phyloP scores from a whole-genome alignment of 2,113 vertebrate species.

The Oncorhynchus kisutch region DNA sequence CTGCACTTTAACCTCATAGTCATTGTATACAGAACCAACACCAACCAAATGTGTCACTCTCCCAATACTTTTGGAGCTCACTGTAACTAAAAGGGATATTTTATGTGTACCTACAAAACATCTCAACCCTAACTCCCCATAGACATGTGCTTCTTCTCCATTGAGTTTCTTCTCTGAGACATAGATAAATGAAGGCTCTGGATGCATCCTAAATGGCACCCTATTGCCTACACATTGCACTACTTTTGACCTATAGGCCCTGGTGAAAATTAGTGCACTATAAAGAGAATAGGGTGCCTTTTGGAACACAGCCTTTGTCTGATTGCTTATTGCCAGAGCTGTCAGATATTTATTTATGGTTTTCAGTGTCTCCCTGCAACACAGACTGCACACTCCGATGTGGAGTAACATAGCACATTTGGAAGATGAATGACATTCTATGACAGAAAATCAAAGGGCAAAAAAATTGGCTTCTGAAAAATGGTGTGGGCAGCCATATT shows the following conservation, averaged over 20 bases:
- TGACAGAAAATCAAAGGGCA: conserved; percentile 37
- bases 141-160: too few relatives aligned
- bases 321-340: conserved; percentile 6
- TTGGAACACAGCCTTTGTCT: neutral
- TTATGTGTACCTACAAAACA: neutral
- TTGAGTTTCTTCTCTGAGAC: too few relatives aligned
- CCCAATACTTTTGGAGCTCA: too few relatives aligned
- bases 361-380: neutral
- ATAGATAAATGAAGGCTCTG: too few relatives aligned
- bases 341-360: conserved; percentile 44
- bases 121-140: neutral
- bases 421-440: conserved; percentile 27
- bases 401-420: conserved; percentile 25
- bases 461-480: neutral
- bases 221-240: too few relatives aligned
- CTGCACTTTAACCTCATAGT: too few relatives aligned
- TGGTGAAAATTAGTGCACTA: too few relatives aligned
- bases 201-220: too few relatives aligned
- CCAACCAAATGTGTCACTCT: too few relatives aligned
- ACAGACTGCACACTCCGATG: conserved; percentile 7
- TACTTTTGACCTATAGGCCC: too few relatives aligned
- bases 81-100: neutral
- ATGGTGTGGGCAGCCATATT: neutral
- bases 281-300: too few relatives aligned
- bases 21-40: too few relatives aligned